Evolutionary conservation across 2,888 invertebrate species (phyloP), one percentile per base, ranked within the genome.

Genomic region (Pollenia amentaria): DNA sequence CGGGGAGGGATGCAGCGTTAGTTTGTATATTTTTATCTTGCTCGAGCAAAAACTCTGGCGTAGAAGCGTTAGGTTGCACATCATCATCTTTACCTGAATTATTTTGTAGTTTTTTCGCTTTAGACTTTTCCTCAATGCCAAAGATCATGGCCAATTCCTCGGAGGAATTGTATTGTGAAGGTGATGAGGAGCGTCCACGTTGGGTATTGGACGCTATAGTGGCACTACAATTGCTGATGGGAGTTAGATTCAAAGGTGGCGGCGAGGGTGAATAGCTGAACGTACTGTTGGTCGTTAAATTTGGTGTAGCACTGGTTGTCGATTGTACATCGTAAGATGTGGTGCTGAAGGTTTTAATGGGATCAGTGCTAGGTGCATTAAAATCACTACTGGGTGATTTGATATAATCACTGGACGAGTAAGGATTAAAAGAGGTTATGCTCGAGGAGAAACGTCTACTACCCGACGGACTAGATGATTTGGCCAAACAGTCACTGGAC

Each of bases 101-200:
- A 69, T 87, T 87, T 55, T 84, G 87, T 60, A 80, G 79, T 88
- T 88, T 89, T 87, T 89, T 75, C 65, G 82, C 67, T 84, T 89
- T 90, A 2, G 90, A 88, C 65, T 89, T 89, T 89, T 93, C 92
- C 77, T 91, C 92, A 72, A 93, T 92, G 90, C 95, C 95, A 91
- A 95, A 95, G 89, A 95, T 95, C 89, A 95, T 95, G 40, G 95
- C 95, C 89, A 95, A 92, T 91, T 95, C 95, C 90, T 95, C 95
- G 69, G 95, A 95, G 12, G 95, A 95, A 91, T 95, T 95, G 90
- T 95, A 95, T 91, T 95, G 95, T 80, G 95, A 95, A 92, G 92
- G 91, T 60, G 92, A 92, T 12, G 91, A 91, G 42, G 91, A 92
- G 67, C 90, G 90, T 42, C 89, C 86, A 73, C 89, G 85, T 10